These are phyloP conservation scores for Thaumatotibia leucotreta DNA, from an alignment of 1,140 invertebrate species.

Conservation along the genomic window DNA sequence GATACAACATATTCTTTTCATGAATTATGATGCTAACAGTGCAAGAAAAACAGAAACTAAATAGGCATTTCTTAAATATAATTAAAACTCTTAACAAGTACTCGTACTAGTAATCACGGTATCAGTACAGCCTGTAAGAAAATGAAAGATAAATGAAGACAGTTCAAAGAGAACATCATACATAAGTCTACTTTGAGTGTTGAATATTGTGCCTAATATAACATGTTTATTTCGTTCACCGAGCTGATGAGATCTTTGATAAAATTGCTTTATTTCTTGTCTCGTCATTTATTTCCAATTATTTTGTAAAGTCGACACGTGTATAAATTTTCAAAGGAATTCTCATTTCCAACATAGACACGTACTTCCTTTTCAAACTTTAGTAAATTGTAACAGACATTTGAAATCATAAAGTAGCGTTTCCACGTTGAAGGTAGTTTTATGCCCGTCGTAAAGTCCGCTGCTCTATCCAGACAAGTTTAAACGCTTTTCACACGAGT, in stretches of 20 bases:
- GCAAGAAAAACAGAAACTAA: no score
- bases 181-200: no score
- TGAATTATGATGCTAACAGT: no score
- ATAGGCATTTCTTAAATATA: no score
- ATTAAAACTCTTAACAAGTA: no score
- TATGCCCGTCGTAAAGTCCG: slow-evolving; percentile 1
- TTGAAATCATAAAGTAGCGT: neutral
- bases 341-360: neutral
- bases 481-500: neutral
- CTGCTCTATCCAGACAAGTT: neutral
- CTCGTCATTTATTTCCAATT: neutral
- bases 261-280: neutral
- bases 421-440: neutral
- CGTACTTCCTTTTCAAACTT: neutral
- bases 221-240: neutral
- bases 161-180: no score
- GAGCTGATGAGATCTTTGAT: neutral
- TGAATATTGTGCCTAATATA: no score
- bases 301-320: neutral
- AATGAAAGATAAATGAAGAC: no score
- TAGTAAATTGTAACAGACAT: neutral
- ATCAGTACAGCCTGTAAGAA: no score
- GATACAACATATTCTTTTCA: no score
- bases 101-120: no score
- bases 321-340: neutral